Evolutionary conservation across 2,113 vertebrate genomes (phyloP).

Genomic region (Ahaetulla prasina): DNA sequence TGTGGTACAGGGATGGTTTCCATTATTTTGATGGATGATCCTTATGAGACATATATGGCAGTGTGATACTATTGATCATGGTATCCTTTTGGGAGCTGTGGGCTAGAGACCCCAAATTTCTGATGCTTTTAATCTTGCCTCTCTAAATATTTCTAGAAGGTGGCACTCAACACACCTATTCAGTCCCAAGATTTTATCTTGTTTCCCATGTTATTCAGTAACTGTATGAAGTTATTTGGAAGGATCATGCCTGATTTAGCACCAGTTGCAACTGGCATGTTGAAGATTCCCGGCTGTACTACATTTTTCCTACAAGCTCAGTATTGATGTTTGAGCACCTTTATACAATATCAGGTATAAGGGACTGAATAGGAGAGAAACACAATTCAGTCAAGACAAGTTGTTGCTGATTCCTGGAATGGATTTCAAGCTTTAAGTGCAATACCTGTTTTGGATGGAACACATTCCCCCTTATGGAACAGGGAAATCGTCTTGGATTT

Average conservation of each 20-base stretch:
- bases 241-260: not conserved
- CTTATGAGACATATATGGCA: not conserved
- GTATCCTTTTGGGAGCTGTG: not conserved
- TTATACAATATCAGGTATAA: not conserved
- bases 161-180: not conserved
- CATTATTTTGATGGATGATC: not conserved
- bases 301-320: not conserved
- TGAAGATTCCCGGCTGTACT: not conserved
- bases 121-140: not conserved
- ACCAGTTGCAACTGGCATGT: not conserved
- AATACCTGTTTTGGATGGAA: not conserved
- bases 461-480: not conserved
- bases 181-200: not conserved
- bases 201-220: not conserved
- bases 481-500: not conserved
- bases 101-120: not conserved
- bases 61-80: not conserved
- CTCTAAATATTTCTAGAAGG: not conserved
- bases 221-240: not conserved
- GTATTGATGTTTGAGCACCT: not conserved
- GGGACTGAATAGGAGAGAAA: not conserved
- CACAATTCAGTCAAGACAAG: not conserved
- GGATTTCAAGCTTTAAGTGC: not conserved
- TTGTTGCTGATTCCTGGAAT: not conserved
- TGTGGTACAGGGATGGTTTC: not conserved